Base-by-base conservation (phyloP, 1,140 invertebrate genomes). In the Adoxophyes honmai region DNA sequence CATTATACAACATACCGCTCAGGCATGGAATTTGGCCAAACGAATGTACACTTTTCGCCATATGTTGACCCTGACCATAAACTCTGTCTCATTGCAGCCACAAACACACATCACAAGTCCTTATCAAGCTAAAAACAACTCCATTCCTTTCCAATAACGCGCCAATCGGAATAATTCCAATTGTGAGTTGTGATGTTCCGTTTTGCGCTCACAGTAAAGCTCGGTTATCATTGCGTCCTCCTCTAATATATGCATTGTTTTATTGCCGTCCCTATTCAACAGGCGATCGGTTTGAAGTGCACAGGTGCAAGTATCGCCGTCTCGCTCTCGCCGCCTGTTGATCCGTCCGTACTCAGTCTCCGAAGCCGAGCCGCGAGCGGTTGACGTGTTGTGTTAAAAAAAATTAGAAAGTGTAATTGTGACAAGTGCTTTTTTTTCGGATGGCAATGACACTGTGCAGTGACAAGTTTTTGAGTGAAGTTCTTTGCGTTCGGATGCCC, bases 1-100 rank as follows among this genome's bases (percentile, higher is more conserved):
- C 9, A 48, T 48, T 48, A 48, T 42, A 60, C 53, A 51, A 21
- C 42, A 52, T 44, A 62, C 37, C 55, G 61, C 58, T 63, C 55
- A 14, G 69, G 21, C 21, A 28, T 75, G 81, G 78, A 81, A 81
- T 82, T 82, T 73, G 81, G 71, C 72, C 66, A 76, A 28, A 62
- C 61, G 39, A 34, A 44, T 34, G 35, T 44, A 61, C 60, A 66
- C 66, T 76, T 76, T 79, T 79, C 68, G 75, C 82, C 82, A 86
- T 83, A 78, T 83, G 82, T 78, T 80, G 83, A 82, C 83, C 83
- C 82, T 86, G 83, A 78, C 76, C 79, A 76, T 82, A 80, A 75
- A 74, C 68, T 66, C 52, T 11, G 51, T 15, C 18, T 11, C 11
- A n/a, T 11, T 21, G 11, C 21, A 11, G 16, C n/a, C 6, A 59